Evolutionary conservation across 2,888 invertebrate genomes (phyloP).

Genomic region (Chymomyza caudatula): DNA sequence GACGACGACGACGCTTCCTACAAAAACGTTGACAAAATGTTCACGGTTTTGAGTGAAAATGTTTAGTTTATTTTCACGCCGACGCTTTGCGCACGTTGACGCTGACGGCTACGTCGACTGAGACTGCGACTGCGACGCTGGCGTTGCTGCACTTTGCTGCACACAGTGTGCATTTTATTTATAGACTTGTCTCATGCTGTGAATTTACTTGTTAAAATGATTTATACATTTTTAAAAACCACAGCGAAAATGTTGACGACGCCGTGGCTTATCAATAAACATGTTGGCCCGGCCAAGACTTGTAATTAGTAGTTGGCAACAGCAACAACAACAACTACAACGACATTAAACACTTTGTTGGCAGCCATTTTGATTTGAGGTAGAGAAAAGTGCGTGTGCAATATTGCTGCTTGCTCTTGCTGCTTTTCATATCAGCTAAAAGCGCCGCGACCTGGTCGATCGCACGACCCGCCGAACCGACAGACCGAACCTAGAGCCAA

Average conservation of each 20-base stretch:
- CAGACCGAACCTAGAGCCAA: background rate
- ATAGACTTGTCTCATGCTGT: slow-evolving; percentile 77
- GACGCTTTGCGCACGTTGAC: background rate
- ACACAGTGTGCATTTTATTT: slow-evolving; percentile 58
- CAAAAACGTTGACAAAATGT: background rate
- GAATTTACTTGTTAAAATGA: slow-evolving; percentile 75
- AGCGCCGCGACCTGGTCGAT: slow-evolving; percentile 58
- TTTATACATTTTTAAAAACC: slow-evolving; percentile 77
- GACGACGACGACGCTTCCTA: background rate
- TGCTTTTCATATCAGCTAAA: slow-evolving; percentile 62
- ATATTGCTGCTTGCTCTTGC: slow-evolving; percentile 41
- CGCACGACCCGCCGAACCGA: background rate
- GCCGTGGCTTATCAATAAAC: slow-evolving; percentile 37
- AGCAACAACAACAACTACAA: slow-evolving; percentile 2
- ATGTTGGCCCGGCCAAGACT: slow-evolving; percentile 14
- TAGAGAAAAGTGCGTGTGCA: slow-evolving; percentile 50
- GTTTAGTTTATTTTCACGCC: background rate
- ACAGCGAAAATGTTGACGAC: slow-evolving; percentile 26
- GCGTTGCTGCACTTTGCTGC: slow-evolving; percentile 1
- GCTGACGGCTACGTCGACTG: background rate
- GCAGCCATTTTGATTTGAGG: slow-evolving; percentile 31
- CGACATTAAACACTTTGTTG: slow-evolving; percentile 8
- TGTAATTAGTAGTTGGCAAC: slow-evolving; percentile 32
- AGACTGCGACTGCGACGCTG: background rate
- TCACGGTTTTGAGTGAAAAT: too few relatives aligned